Conservation (phyloP, 2,113 vertebrate species). For the Carlito syrichta region DNA sequence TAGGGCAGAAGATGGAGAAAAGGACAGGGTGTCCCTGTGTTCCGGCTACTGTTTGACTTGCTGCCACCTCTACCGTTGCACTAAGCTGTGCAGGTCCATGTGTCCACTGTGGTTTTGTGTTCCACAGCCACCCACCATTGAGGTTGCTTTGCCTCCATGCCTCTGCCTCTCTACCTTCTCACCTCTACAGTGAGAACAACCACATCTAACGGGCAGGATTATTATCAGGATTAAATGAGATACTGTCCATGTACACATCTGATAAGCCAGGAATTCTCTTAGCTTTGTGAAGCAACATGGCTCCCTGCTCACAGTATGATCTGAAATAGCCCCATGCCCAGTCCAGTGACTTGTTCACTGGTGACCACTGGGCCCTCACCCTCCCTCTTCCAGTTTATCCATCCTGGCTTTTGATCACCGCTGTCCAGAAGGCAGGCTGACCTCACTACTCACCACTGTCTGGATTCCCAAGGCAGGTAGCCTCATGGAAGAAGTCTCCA, state of each 20-base stretch:
- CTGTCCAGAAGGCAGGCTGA: neutral
- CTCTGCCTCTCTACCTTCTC: neutral
- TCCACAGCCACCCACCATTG: neutral
- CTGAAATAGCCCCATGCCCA: neutral
- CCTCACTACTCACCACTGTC: neutral
- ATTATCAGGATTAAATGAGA: slow-evolving; percentile 1
- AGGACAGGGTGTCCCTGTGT: neutral
- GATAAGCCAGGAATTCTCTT: neutral
- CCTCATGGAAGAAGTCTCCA: neutral
- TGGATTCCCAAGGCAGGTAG: neutral
- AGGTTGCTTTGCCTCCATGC: neutral
- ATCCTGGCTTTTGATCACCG: neutral
- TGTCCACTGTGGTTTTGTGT: neutral
- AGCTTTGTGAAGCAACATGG: neutral
- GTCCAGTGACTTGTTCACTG: neutral
- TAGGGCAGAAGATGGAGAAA: neutral
- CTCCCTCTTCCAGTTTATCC: neutral
- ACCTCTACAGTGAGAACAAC: neutral
- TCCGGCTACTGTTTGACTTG: neutral
- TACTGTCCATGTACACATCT: neutral
- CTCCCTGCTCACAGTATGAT: neutral
- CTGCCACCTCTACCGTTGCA: neutral
- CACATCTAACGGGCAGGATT: neutral
- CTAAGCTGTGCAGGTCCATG: neutral
- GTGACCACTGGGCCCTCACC: neutral